Conservation (phyloP, 2,888 invertebrate genomes). For the Cantharis rustica region DNA sequence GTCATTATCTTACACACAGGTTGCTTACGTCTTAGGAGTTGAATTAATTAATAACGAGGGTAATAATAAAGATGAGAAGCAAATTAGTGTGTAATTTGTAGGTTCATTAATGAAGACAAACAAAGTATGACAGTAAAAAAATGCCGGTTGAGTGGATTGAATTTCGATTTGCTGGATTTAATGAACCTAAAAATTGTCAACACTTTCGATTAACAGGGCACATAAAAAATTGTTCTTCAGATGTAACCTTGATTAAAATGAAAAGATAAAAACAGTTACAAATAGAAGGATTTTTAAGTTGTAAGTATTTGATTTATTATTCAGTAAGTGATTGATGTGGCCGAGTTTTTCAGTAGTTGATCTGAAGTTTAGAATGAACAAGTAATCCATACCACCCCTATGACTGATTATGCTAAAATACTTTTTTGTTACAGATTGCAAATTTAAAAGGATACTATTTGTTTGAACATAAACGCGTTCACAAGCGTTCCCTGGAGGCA, state of each 20-base stretch:
- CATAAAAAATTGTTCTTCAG: not conserved
- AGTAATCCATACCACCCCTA: not conserved
- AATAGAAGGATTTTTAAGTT: not conserved
- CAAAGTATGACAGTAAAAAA: not conserved
- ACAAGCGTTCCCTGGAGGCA: constrained; percentile 80
- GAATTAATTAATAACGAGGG: too few relatives aligned
- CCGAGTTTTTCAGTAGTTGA: constrained; percentile 1
- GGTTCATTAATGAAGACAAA: not conserved
- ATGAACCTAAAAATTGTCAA: not conserved
- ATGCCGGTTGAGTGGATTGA: not conserved
- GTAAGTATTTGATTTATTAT: not conserved
- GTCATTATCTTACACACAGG: too few relatives aligned
- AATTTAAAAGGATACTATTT: constrained; percentile 84
- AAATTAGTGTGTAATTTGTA: not conserved
- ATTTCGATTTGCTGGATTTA: not conserved
- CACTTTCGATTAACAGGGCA: not conserved
- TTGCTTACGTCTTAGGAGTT: too few relatives aligned
- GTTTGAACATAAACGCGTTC: constrained; percentile 81
- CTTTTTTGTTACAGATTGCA: constrained; percentile 80
- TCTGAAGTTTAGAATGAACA: constrained; percentile 2
- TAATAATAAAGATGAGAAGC: not conserved
- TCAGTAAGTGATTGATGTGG: not conserved
- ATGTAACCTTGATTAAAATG: not conserved
- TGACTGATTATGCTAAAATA: constrained; percentile 4
- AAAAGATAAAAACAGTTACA: not conserved